phyloP scores from a whole-genome alignment of 2,888 invertebrate genomes.

The Zeuzera pyrina region DNA sequence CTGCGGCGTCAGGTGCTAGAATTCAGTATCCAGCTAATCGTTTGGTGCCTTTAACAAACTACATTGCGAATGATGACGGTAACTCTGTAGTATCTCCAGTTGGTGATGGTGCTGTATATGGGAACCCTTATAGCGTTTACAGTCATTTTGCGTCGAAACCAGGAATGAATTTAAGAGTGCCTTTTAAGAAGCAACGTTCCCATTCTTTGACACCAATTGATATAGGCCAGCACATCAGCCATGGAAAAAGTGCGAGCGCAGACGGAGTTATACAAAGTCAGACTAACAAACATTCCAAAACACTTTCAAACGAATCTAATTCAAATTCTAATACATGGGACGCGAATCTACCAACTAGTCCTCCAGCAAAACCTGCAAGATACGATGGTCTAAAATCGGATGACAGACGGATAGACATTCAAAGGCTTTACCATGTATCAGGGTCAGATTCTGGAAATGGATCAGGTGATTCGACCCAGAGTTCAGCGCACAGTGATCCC shows the following conservation, averaged over 20 bases:
- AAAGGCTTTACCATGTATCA: constrained; percentile 82
- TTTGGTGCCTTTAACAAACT: constrained; percentile 83
- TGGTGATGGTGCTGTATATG: constrained; percentile 40
- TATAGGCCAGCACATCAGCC: constrained; percentile 53
- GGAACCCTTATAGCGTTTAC: constrained; percentile 63
- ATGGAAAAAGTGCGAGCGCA: constrained; percentile 79
- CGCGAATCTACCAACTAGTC: constrained; percentile 69
- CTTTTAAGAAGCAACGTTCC: constrained; percentile 77
- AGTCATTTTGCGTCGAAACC: constrained; percentile 60
- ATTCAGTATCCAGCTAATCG: constrained; percentile 90
- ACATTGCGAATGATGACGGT: constrained; percentile 57
- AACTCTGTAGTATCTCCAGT: constrained; percentile 40
- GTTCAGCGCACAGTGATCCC: constrained; percentile 76
- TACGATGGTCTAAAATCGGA: constrained; percentile 71
- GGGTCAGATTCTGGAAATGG: constrained; percentile 93
- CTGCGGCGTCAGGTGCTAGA: constrained; percentile 89
- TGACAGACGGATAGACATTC: constrained; percentile 76
- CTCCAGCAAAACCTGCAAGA: constrained; percentile 72
- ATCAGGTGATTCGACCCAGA: constrained; percentile 86
- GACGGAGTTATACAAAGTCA: constrained; percentile 78
- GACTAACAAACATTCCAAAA: constrained; percentile 46
- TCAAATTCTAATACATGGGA: constrained; percentile 67
- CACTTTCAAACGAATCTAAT: constrained; percentile 62
- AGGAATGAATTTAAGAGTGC: constrained; percentile 48
- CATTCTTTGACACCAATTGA: constrained; percentile 82